Percentiles rank a stretch among this genome's conserved stretches.
Evolutionary conservation across 2,888 invertebrate genomes (phyloP).

Genomic region (Glyphotaelius pellucidus): DNA sequence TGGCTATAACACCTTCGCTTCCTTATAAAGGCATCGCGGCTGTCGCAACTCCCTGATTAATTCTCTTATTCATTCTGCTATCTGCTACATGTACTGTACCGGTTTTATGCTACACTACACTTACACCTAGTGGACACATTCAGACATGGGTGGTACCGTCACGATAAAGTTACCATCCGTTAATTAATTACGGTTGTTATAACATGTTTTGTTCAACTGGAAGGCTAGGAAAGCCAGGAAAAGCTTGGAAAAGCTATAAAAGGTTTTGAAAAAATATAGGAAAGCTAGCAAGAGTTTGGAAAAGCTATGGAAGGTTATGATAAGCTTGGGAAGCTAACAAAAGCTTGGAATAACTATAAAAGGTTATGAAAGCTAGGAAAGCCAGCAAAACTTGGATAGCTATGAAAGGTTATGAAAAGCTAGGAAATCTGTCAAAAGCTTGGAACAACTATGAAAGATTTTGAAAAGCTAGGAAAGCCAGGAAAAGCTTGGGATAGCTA

Average conservation of each 20-base stretch:
- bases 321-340: not conserved
- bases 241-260: not conserved
- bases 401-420: no score
- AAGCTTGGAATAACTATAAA: not conserved
- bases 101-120: not conserved
- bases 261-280: no score
- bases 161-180: not conserved
- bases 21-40: constrained; percentile 41
- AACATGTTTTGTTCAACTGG: not conserved
- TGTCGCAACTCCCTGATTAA: constrained; percentile 36
- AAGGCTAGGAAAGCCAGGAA: not conserved
- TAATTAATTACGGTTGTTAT: not conserved
- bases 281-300: no score
- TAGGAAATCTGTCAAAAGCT: no score
- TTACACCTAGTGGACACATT: not conserved
- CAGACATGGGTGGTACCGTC: not conserved
- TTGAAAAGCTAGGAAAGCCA: not conserved
- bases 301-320: not conserved
- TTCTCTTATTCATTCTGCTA: constrained; percentile 5
- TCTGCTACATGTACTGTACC: not conserved
- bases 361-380: not conserved
- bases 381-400: not conserved
- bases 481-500: not conserved
- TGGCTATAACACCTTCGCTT: constrained; percentile 47
- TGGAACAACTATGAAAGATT: no score